A percentile compares a stretch with the other conserved stretches of the same genome.
phyloP scores from a whole-genome alignment of 2,888 invertebrate species.

The Sminthurides aquaticus region DNA sequence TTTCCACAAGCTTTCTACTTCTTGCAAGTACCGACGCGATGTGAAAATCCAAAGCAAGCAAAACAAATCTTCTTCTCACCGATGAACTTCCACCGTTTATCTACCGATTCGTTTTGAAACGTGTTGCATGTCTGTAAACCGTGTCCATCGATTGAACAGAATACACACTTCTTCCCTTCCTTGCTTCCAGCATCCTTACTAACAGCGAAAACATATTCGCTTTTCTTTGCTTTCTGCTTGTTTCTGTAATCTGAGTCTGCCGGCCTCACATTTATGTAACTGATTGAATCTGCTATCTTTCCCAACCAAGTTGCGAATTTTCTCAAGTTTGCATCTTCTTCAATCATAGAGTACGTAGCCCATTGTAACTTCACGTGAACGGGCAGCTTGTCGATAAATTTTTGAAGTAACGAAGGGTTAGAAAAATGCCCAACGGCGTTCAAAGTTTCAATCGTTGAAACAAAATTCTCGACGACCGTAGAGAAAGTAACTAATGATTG shows the following conservation, averaged over 20 bases:
- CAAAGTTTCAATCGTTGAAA: too few relatives aligned
- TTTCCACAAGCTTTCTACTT: slow-evolving; percentile 10
- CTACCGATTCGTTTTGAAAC: neutral
- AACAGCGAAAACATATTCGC: neutral
- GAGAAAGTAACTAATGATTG: too few relatives aligned
- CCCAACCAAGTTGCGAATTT: neutral
- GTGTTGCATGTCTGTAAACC: neutral
- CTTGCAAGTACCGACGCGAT: neutral
- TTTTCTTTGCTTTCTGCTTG: neutral
- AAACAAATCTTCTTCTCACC: slow-evolving; percentile 16
- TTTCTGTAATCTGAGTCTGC: neutral
- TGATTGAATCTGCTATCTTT: neutral
- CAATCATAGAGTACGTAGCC: neutral
- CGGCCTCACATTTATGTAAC: neutral
- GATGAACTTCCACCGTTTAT: neutral
- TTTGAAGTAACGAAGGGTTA: too few relatives aligned
- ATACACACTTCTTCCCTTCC: neutral
- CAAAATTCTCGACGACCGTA: too few relatives aligned
- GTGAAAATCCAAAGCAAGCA: slow-evolving; percentile 8
- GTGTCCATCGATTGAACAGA: neutral
- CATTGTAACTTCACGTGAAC: neutral
- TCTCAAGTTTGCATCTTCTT: neutral
- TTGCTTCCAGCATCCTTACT: neutral
- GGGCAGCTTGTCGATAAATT: too few relatives aligned
- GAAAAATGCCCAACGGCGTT: too few relatives aligned